Evolutionary conservation across 1,140 invertebrate species (phyloP).

Genomic region (Tenebrio molitor): DNA sequence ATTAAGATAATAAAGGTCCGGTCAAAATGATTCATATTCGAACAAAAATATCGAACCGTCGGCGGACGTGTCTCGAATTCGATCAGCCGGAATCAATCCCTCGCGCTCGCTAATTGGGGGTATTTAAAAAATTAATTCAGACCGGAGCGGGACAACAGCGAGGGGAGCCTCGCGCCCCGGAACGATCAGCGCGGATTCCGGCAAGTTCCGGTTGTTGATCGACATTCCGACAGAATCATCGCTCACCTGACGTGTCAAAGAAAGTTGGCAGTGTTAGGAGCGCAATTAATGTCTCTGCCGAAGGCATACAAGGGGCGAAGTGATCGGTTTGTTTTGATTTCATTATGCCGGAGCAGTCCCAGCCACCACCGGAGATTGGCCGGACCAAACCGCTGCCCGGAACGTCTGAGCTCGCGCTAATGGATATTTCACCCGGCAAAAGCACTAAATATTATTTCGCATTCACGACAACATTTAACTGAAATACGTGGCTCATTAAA

Average conservation of each 20-base stretch:
- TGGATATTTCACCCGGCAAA: constrained; percentile 44
- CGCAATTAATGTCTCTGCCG: constrained; percentile 49
- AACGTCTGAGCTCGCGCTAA: constrained; percentile 42
- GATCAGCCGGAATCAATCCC: constrained; percentile 6
- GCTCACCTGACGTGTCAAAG: constrained; percentile 49
- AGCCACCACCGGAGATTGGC: constrained; percentile 39
- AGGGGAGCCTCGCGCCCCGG: not conserved
- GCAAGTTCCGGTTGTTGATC: constrained; percentile 16
- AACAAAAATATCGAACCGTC: constrained; percentile 30
- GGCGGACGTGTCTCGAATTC: constrained; percentile 22
- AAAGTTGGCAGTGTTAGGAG: constrained; percentile 43
- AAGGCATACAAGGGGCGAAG: constrained; percentile 39
- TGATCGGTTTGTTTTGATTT: constrained; percentile 51
- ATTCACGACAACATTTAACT: constrained; percentile 46
- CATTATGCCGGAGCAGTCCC: constrained; percentile 50
- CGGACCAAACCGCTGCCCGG: constrained; percentile 40
- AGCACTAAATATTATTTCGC: constrained; percentile 48
- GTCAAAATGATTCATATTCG: constrained; percentile 45
- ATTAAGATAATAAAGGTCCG: constrained; percentile 45
- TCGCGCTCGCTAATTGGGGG: not conserved
- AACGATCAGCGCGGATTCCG: constrained; percentile 9
- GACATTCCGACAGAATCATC: constrained; percentile 41
- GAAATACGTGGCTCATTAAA: constrained; percentile 42
- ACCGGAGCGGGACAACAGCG: not conserved
- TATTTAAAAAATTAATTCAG: constrained; percentile 2